Evolutionary conservation across 92 coral and sea anemone species (phyloP).

Genomic region (Bergia sp.): DNA sequence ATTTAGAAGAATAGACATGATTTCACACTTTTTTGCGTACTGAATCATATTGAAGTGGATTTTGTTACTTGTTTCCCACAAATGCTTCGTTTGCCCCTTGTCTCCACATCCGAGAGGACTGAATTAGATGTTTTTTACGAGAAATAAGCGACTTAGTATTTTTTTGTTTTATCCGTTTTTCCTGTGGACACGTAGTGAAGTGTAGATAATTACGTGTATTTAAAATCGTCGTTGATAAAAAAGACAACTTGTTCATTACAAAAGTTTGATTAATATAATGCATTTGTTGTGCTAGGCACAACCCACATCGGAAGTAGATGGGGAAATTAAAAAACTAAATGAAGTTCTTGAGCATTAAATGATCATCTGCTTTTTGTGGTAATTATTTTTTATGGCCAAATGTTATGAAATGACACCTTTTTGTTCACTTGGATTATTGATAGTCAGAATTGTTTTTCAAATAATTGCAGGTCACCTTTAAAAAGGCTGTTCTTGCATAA

Average conservation of each 20-base stretch:
- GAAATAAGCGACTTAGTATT: too few species aligned
- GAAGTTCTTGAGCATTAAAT: background rate
- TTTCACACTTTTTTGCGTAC: conserved; percentile 19
- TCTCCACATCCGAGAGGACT: background rate
- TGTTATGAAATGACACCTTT: too few species aligned
- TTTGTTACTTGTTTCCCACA: background rate
- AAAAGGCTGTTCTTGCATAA: too few species aligned
- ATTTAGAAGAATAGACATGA: background rate
- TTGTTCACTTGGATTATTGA: too few species aligned
- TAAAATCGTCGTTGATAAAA: background rate
- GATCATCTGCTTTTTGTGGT: background rate
- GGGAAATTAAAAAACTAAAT: background rate
- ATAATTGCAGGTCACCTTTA: too few species aligned
- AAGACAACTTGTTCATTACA: background rate
- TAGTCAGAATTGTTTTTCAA: too few species aligned
- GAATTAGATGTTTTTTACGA: background rate
- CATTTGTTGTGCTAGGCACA: background rate
- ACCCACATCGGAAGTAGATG: background rate
- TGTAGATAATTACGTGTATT: background rate
- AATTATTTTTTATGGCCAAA: background rate
- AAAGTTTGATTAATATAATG: background rate
- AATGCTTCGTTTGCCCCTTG: background rate
- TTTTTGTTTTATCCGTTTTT: too few species aligned
- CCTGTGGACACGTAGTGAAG: background rate
- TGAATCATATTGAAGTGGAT: conserved; percentile 3